Evolutionary conservation across 1,140 invertebrate genomes (phyloP), one percentile per base, ranked within the genome.

Genomic region (Drosophila nigrodunni): DNA sequence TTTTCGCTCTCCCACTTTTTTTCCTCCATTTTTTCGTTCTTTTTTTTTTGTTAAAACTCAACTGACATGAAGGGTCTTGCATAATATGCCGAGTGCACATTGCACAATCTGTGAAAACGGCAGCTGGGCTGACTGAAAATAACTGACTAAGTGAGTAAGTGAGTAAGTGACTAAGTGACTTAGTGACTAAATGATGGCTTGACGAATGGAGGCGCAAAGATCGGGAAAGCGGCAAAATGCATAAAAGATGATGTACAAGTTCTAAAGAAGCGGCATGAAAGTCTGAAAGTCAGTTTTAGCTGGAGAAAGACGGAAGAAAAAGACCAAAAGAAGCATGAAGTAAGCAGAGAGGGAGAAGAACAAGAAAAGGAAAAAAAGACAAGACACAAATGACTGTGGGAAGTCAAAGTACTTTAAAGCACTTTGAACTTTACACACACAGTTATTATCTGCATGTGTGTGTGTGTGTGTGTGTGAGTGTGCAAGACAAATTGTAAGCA

Each of bases 361-460:
- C 41, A 54, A 39, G 62, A 39, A 30, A 49, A 47, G 65, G 69
- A 6, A 11, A 37, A 18, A 54, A 39, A 54, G 39, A 30, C 49
- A 47, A 13, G 43, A 21, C 43, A 41, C 57, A 74, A 69, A 68
- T 69, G 71, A 74, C 65, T 74, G 71, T 68, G 71, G 71, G 71
- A 74, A 70, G 72, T 88, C 80, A 80, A 89, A 88, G 79, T 67
- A 80, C 82, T 83, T 73, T 77, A 88, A 80, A 89, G 83, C 82
- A 79, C 80, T 89, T 88, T 89, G 85, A 77, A 89, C 85, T 88
- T 72, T 69, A 71, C 46, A 30, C 34, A 60, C 60, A 59, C 10
- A 44, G 37, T 47, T 46, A 37, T 35, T 43, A 21, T 61, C 34
- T 39, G 10, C 25, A 30, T 30, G 13, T 47, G 15, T 7, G 13